Evolutionary conservation across 2,888 invertebrate genomes (phyloP), one percentile per base, ranked within the genome.

Genomic region (Patella depressa): DNA sequence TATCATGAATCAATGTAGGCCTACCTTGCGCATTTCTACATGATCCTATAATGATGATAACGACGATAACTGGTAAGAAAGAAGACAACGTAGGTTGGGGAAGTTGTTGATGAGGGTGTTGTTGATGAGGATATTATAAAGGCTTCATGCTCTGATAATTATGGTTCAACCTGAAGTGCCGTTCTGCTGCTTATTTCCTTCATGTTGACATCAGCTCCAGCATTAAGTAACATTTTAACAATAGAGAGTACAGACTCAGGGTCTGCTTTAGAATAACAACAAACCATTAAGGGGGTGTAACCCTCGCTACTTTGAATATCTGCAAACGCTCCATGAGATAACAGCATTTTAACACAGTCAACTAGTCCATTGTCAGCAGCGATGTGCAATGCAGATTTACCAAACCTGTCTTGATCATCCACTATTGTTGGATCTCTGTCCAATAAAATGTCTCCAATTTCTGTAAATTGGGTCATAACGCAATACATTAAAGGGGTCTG

Each of bases 401-500:
- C 87, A 78, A 79, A 82, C 12, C 82, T 81, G 77, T 86, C 87
- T 57, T 80, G 78, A n/a, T 80, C 78, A 72, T 85, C 77, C 0
- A 82, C 78, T 2, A 84, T 78, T 7, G 77, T 77, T 15, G 76
- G 75, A 53, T 82, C 78, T 19, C 80, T 75, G 15, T 74, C 73
- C 29, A 88, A 73, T 19, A 87, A 71, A 19, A 86, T 81, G 72
- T 86, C 85, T 1, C 86, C 85, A 72, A 89, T 83, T 24, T 89
- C 85, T 19, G 77, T 78, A 79, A 85, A 84, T 76, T 87, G 82
- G 11, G 84, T 81, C 7, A 81, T 75, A 7, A 88, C 83, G 73
- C 86, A 85, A 71, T 86, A 85, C 86, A 88, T 86, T 29, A 90
- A 82, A 0, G 90, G 89, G 1, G 89, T 87, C 80, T 88, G 88